These are phyloP conservation scores for Oedothorax gibbosus DNA, from an alignment of 1,140 invertebrate genomes.

Conservation along the genomic window DNA sequence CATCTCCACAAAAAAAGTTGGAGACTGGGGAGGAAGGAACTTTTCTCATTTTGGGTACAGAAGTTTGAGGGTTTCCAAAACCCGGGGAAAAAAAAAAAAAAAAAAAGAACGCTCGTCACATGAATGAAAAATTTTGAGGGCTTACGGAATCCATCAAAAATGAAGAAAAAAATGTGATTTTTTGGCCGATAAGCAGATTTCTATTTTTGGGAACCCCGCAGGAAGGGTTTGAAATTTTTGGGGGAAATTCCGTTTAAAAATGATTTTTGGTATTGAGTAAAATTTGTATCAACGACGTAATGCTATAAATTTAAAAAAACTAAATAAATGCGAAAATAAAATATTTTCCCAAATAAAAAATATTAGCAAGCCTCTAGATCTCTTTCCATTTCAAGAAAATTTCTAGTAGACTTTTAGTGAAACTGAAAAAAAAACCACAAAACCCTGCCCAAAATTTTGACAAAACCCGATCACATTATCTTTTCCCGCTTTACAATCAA, in stretches of 20 bases:
- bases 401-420: neutral
- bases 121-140: conserved; percentile 5
- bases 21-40: conserved; percentile 34
- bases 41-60: neutral
- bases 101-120: neutral
- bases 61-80: neutral
- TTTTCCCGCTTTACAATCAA: too few relatives aligned
- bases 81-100: too few relatives aligned
- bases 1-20: neutral
- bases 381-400: neutral
- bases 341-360: neutral
- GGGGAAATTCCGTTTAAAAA: too few relatives aligned
- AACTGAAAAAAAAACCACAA: neutral
- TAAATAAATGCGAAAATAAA: neutral
- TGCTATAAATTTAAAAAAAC: too few relatives aligned
- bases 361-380: neutral
- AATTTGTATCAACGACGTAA: too few relatives aligned
- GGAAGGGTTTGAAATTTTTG: too few relatives aligned
- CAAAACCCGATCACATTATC: too few relatives aligned
- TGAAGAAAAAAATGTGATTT: too few relatives aligned
- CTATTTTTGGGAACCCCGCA: too few relatives aligned
- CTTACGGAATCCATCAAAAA: neutral
- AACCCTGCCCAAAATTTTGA: too few relatives aligned
- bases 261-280: too few relatives aligned
- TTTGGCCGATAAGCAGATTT: too few relatives aligned